These are phyloP conservation scores for Fragum sueziense DNA, from an alignment of 2,888 invertebrate genomes.

Conservation along the genomic window DNA sequence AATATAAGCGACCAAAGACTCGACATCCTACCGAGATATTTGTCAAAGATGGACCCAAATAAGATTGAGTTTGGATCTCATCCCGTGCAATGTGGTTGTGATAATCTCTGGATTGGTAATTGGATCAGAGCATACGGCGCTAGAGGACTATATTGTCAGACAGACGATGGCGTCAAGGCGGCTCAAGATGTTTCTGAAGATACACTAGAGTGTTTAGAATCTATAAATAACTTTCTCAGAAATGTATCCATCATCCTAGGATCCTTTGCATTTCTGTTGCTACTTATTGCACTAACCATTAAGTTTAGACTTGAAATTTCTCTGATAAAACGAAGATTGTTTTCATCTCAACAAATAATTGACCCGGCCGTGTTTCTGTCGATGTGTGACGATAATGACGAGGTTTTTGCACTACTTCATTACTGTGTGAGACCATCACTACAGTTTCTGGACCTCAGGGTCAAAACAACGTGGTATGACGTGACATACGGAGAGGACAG, in stretches of 20 bases:
- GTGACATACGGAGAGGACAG: not conserved
- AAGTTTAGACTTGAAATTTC: constrained; percentile 2
- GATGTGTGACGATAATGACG: constrained; percentile 25
- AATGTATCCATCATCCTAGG: not conserved
- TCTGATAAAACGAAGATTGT: not conserved
- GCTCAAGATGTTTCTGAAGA: not conserved
- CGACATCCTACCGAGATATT: not conserved
- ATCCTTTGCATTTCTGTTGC: not conserved
- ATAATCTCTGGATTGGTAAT: constrained; percentile 39
- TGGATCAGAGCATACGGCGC: constrained; percentile 39
- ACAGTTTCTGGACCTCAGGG: not conserved
- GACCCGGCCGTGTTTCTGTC: constrained; percentile 18
- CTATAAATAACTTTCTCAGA: not conserved
- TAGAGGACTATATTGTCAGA: constrained; percentile 17
- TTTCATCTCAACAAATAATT: not conserved
- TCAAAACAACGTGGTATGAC: constrained; percentile 8
- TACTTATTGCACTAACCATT: not conserved
- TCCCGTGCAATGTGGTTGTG: constrained; percentile 35
- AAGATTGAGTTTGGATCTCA: constrained; percentile 25
- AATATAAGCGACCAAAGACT: constrained; percentile 27
- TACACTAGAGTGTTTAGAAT: not conserved
- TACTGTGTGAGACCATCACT: not conserved
- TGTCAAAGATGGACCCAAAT: constrained; percentile 21
- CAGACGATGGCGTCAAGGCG: not conserved
- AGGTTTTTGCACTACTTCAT: not conserved